Evolutionary conservation across 2,113 vertebrate genomes (phyloP), one percentile per base, ranked within the genome.

Genomic region (Tricholaema leucomelas): DNA sequence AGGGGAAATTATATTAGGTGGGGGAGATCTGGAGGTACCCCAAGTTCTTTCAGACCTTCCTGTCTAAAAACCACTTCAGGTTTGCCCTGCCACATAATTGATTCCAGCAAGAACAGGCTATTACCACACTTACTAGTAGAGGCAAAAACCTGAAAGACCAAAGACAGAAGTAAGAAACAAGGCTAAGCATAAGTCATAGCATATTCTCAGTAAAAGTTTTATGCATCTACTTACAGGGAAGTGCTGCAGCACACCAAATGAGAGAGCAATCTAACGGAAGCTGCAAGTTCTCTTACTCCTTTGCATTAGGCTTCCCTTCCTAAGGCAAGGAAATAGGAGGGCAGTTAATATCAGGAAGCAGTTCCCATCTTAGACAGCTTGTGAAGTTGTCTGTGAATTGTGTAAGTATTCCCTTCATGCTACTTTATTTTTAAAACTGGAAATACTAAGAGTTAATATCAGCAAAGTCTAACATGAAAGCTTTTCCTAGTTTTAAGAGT

Each of bases 151-250:
- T 40, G 21, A 63, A 81, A 88, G 40, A 35, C 58, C 69, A 93
- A 90, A 67, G 76, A 71, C 70, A 35, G 81, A 95, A 92, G 40
- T 30, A 71, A 56, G 40, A 84, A 75, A 71, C 44, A 93, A 42
- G 44, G 70, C 60, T 87, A 75, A 81, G 23, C 48, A 69, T 69
- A 80, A 89, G 4, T 36, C 50, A 25, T 31, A 83, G 17, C 2
- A 14, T 27, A 71, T 27, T 77, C 67, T 59, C 59, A 38, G 38
- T 31, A 50, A 75, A 79, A 28, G 64, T 85, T 80, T 93, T 82
- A 87, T 64, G 55, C 8, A 54, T 82, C 69, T 66, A 59, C 31
- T 85, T 8, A 15, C 24, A 40, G 17, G 59, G 33, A 85, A 83
- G 69, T 19, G 16, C 60, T 67, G 40, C 46, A 82, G 61, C 46